Percentiles rank a stretch among this genome's conserved stretches.
Conservation (phyloP, 1,140 invertebrate genomes). For the Campoletis sonorensis region DNA sequence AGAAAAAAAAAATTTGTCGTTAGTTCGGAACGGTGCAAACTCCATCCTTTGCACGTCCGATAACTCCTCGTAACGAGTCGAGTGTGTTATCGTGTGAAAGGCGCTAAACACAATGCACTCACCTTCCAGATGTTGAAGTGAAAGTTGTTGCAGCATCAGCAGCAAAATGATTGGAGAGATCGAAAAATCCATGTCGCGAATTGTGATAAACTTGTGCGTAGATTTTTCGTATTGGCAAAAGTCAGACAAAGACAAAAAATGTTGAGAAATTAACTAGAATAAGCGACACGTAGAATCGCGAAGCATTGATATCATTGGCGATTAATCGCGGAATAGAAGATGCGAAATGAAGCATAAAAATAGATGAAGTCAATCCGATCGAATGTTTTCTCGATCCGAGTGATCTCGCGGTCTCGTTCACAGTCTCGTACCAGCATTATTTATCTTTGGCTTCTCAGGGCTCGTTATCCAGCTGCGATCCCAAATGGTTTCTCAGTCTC, state of each 20-base stretch:
- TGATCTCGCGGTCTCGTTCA: background rate
- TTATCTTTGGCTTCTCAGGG: background rate
- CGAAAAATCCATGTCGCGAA: background rate
- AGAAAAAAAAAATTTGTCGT: no score
- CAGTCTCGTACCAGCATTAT: background rate
- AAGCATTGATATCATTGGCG: no score
- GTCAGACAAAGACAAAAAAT: background rate
- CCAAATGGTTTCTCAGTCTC: background rate
- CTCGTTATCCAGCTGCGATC: background rate
- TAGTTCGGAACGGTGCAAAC: no score
- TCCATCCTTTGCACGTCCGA: no score
- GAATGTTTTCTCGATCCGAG: background rate
- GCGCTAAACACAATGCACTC: background rate
- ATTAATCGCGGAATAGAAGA: background rate
- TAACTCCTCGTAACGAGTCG: no score
- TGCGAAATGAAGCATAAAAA: background rate
- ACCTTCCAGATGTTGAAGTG: background rate
- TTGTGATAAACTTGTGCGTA: background rate
- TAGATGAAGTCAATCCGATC: background rate
- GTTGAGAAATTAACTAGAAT: background rate
- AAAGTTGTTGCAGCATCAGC: slow-evolving; percentile 10
- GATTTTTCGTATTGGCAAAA: background rate
- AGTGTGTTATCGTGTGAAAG: no score
- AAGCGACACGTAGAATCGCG: no score
- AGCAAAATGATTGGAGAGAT: background rate